Evolutionary conservation across 2,797 vertebrate genomes (phyloP).

Genomic region (Aulostomus chinensis): DNA sequence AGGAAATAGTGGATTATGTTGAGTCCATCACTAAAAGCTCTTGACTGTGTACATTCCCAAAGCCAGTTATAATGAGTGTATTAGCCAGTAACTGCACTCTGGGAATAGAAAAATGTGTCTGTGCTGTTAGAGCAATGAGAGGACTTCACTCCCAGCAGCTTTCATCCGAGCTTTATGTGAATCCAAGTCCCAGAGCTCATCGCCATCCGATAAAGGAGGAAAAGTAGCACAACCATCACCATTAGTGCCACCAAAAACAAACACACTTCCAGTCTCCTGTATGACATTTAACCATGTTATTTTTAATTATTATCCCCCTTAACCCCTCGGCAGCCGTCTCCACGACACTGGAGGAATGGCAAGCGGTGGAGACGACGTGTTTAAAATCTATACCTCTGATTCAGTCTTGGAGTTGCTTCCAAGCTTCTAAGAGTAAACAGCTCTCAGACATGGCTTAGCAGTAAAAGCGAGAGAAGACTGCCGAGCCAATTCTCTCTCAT

Average conservation of each 20-base stretch:
- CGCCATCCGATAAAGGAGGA: conserved; percentile 43
- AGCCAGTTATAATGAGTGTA: conserved; percentile 71
- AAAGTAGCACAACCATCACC: conserved; percentile 30
- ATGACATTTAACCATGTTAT: conserved; percentile 40
- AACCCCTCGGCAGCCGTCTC: conserved; percentile 15
- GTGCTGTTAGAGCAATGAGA: conserved; percentile 58
- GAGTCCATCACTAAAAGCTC: conserved; percentile 59
- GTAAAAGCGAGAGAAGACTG: conserved; percentile 58
- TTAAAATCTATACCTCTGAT: conserved; percentile 60
- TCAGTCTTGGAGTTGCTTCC: conserved; percentile 70
- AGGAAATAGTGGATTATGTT: conserved; percentile 38
- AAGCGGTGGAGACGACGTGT: conserved; percentile 29
- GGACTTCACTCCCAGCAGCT: conserved; percentile 60
- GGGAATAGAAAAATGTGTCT: conserved; percentile 68
- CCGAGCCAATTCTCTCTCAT: conserved; percentile 55
- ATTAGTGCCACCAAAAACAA: conserved; percentile 46
- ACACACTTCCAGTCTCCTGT: conserved; percentile 28
- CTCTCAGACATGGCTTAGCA: conserved; percentile 58
- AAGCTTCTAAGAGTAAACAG: conserved; percentile 67
- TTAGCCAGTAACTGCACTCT: conserved; percentile 61
- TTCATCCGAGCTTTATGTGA: conserved; percentile 64
- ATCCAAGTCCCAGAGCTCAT: conserved; percentile 58
- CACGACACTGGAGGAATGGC: conserved; percentile 17
- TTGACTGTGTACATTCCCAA: conserved; percentile 59
- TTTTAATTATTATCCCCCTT: conserved; percentile 37